Percentiles rank a stretch among this genome's conserved stretches.
phyloP scores from a whole-genome alignment of 1,140 invertebrate species.

The Ditylenchus dipsaci region DNA sequence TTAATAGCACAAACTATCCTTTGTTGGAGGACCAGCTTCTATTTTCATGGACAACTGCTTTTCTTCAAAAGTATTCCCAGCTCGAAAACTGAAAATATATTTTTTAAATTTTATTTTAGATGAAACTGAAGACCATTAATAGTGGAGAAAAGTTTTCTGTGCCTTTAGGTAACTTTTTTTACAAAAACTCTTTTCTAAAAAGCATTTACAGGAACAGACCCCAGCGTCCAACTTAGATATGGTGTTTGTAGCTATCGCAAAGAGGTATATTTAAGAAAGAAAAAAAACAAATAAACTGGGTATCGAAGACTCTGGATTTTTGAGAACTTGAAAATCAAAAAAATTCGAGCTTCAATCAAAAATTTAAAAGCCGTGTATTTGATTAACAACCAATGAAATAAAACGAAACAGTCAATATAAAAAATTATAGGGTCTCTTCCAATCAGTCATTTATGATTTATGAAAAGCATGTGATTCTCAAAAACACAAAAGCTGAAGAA shows the following conservation, averaged over 20 bases:
- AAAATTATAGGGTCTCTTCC: constrained; percentile 39
- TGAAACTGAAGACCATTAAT: background rate
- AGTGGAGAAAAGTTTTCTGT: background rate
- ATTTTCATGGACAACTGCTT: constrained; percentile 61
- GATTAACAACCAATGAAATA: constrained; percentile 30
- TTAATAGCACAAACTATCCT: constrained; percentile 58
- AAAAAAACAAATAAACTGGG: too few relatives aligned
- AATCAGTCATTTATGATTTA: constrained; percentile 42
- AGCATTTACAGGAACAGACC: constrained; percentile 59
- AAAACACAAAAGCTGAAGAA: constrained; percentile 42
- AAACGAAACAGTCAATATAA: background rate
- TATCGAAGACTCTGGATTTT: too few relatives aligned
- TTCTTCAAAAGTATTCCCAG: constrained; percentile 57
- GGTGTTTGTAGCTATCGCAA: too few relatives aligned
- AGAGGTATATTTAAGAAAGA: too few relatives aligned
- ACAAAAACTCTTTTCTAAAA: constrained; percentile 50
- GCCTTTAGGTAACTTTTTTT: background rate
- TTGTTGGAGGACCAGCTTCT: constrained; percentile 58
- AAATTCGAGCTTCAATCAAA: too few relatives aligned
- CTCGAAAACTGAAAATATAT: background rate
- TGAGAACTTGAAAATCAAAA: too few relatives aligned
- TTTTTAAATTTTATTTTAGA: background rate
- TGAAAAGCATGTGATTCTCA: constrained; percentile 52
- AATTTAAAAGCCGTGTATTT: too few relatives aligned
- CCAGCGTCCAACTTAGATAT: constrained; percentile 57